Conservation (phyloP, 2,797 vertebrate genomes). For the Galaxias olidus region DNA sequence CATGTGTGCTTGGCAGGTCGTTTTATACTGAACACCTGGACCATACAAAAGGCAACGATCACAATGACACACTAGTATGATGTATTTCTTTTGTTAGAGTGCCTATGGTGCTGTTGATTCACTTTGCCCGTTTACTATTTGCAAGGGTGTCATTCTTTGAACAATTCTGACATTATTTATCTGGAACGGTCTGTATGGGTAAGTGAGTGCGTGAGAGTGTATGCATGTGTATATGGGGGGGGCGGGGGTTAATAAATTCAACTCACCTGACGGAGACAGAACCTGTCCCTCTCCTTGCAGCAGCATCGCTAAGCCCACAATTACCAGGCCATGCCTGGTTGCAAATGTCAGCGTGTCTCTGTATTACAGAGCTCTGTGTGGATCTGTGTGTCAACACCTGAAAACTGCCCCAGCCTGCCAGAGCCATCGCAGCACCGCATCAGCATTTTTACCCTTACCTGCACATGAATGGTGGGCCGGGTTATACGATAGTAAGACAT, state of each 20-base stretch:
- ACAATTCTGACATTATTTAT: too few relatives aligned
- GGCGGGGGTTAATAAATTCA: constrained; percentile 15
- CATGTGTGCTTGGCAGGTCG: neutral
- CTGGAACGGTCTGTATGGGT: too few relatives aligned
- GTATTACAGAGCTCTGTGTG: constrained; percentile 58
- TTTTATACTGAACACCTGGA: neutral
- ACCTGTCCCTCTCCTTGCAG: constrained; percentile 28
- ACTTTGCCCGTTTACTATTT: too few relatives aligned
- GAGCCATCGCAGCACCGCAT: constrained; percentile 37
- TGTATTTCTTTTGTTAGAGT: too few relatives aligned
- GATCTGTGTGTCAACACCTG: constrained; percentile 68
- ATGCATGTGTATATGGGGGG: too few relatives aligned
- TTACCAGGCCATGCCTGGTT: constrained; percentile 61
- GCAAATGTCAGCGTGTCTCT: constrained; percentile 61
- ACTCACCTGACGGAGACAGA: constrained; percentile 29
- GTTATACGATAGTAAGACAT: constrained; percentile 64
- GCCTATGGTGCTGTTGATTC: too few relatives aligned
- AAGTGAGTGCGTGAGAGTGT: too few relatives aligned
- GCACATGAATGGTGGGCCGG: constrained; percentile 67
- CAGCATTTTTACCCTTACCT: constrained; percentile 69
- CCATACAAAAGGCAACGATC: neutral
- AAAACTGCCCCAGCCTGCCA: constrained; percentile 60
- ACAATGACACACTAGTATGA: neutral
- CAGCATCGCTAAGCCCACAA: constrained; percentile 49
- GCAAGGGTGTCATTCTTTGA: too few relatives aligned